Evolutionary conservation across 2,113 vertebrate genomes (phyloP).

Genomic region (Ceyx cyanopectus): DNA sequence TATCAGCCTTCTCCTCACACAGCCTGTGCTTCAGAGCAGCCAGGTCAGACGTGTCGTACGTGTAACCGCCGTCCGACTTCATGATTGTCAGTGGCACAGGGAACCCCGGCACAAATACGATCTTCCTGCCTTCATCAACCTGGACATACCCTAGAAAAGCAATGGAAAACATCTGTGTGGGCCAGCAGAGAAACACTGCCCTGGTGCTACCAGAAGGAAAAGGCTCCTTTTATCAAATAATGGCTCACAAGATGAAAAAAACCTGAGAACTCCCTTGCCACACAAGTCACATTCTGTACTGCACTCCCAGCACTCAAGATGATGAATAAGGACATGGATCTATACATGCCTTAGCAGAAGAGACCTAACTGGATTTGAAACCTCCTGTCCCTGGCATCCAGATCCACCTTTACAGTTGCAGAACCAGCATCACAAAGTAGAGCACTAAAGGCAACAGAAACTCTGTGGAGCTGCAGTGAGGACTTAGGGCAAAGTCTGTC

Average conservation of each 20-base stretch:
- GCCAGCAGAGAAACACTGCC: neutral
- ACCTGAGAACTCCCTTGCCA: neutral
- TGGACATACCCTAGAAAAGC: conserved; percentile 83
- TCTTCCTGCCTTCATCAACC: conserved; percentile 92
- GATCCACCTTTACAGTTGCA: neutral
- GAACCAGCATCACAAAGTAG: neutral
- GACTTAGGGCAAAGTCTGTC: neutral
- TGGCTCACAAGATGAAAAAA: neutral
- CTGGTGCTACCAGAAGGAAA: neutral
- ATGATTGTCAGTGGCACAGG: conserved; percentile 89
- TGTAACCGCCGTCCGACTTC: conserved; percentile 96
- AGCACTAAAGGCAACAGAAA: neutral
- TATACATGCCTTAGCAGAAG: neutral
- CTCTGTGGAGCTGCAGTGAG: neutral
- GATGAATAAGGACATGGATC: neutral
- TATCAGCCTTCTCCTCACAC: conserved; percentile 86
- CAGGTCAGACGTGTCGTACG: conserved; percentile 96
- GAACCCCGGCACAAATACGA: conserved; percentile 89
- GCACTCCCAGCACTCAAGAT: neutral
- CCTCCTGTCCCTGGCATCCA: neutral
- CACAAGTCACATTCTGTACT: neutral
- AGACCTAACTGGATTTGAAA: neutral
- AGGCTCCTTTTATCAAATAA: neutral
- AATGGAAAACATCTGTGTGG: neutral
- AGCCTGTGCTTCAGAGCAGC: conserved; percentile 90